phyloP scores from a whole-genome alignment of 2,888 invertebrate species.

The Harmothoe impar region DNA sequence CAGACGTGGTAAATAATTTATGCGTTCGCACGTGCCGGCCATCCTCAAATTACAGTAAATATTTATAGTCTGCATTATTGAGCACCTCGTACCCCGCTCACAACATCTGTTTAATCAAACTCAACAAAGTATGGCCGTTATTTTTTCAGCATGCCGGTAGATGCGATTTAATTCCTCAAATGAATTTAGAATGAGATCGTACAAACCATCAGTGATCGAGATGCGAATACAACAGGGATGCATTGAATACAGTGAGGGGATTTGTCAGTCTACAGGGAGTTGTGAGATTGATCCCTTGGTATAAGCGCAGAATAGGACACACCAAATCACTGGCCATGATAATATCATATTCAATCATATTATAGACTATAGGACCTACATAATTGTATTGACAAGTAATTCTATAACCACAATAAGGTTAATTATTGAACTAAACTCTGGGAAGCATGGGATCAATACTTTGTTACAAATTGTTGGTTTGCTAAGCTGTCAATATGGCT shows the following conservation, averaged over 20 bases:
- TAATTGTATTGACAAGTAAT: too few relatives aligned
- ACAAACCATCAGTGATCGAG: not conserved
- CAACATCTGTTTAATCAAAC: conserved; percentile 17
- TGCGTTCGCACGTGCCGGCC: not conserved
- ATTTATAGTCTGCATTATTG: conserved; percentile 28
- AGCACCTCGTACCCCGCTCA: not conserved
- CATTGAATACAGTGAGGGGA: not conserved
- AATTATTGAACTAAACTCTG: too few relatives aligned
- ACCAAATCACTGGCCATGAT: too few relatives aligned
- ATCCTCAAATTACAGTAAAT: conserved; percentile 18
- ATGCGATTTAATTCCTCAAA: not conserved
- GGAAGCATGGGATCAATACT: too few relatives aligned
- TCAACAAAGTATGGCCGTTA: not conserved
- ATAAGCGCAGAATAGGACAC: too few relatives aligned
- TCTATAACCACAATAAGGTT: too few relatives aligned
- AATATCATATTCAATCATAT: too few relatives aligned
- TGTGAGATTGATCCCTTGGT: too few relatives aligned
- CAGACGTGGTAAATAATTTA: not conserved
- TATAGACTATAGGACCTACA: too few relatives aligned
- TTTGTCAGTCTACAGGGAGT: too few relatives aligned
- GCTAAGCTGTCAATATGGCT: too few relatives aligned
- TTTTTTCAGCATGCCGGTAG: not conserved
- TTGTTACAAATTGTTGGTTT: too few relatives aligned
- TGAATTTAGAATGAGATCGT: not conserved
- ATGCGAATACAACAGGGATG: not conserved